Evolutionary conservation across 1,140 invertebrate genomes (phyloP).

Genomic region (Latrodectus geometricus): DNA sequence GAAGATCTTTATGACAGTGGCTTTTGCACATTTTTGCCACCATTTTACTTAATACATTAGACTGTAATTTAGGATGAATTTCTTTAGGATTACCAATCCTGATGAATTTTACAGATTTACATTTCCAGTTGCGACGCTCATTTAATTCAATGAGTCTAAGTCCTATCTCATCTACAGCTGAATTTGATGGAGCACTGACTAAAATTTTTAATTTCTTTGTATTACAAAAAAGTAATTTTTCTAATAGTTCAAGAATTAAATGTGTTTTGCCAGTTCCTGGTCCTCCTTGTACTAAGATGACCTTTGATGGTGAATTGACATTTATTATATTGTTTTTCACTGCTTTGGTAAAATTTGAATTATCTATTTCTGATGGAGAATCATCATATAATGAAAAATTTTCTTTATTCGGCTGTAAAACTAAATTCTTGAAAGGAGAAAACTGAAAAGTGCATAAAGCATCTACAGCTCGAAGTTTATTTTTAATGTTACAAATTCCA

Average conservation of each 20-base stretch:
- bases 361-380: not conserved
- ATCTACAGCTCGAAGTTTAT: constrained; percentile 8
- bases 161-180: constrained; percentile 81
- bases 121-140: constrained; percentile 67
- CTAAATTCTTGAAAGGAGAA: constrained; percentile 11
- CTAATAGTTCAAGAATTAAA: constrained; percentile 76
- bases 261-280: constrained; percentile 78
- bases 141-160: constrained; percentile 69
- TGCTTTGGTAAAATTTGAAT: not conserved
- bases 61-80: constrained; percentile 72
- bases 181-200: constrained; percentile 85
- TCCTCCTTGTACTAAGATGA: constrained; percentile 79
- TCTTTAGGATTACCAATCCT: constrained; percentile 73
- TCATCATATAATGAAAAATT: not conserved
- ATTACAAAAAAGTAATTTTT: constrained; percentile 71
- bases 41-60: constrained; percentile 70
- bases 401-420: not conserved
- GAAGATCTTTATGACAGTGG: constrained; percentile 32
- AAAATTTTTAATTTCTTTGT: constrained; percentile 72
- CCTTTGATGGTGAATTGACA: constrained; percentile 67
- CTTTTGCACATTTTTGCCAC: constrained; percentile 32
- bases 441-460: not conserved
- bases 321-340: constrained; percentile 12
- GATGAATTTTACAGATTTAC: constrained; percentile 73
- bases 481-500: constrained; percentile 21